Evolutionary conservation across 2,888 invertebrate species (phyloP), one percentile per base, ranked within the genome.

Genomic region (Drosophila paramelanica): DNA sequence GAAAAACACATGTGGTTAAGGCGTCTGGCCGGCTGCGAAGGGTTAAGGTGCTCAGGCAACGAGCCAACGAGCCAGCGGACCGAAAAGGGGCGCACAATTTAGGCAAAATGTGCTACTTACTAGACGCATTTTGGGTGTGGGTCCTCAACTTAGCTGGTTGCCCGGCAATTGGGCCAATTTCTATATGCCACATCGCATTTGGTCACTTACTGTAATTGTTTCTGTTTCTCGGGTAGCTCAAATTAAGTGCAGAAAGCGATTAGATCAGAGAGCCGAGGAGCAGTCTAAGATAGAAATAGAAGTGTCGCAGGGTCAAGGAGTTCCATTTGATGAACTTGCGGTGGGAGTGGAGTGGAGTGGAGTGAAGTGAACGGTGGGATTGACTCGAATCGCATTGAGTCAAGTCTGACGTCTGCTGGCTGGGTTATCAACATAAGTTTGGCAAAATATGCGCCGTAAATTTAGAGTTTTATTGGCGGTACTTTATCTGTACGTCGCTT

Each of bases 221-320:
- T 77, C 73, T 67, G 72, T 65, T 67, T 60, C 42, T 64, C 60
- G 51, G 66, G 52, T 46, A 77, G 52, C 67, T 67, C 71, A 76
- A 87, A 83, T 83, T 83, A 83, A 83, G 88, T 83, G 82, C 82
- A 83, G 88, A 87, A 73, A 65, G 66, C 85, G 88, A 81, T 82
- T 87, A 68, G 67, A 60, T 50, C 51, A 11, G 52, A 39, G 50
- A 52, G 47, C 43, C 42, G 42, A 45, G 42, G 14, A 50, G 10
- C 7, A 51, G 39, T 47, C 25, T 27, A 17, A 7, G 23, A 46
- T 36, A 13, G 50, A 43, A 36, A 17, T 27, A 14, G 23, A 10
- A 11, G 42, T 43, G 55, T 62, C 45, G 43, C 66, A 70, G 74
- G 87, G 72, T 81, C 87, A 82, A 82, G 72, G 61, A 74, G 51